Conservation (phyloP, 2,888 invertebrate species). For the Torymus aiolomorphi region DNA sequence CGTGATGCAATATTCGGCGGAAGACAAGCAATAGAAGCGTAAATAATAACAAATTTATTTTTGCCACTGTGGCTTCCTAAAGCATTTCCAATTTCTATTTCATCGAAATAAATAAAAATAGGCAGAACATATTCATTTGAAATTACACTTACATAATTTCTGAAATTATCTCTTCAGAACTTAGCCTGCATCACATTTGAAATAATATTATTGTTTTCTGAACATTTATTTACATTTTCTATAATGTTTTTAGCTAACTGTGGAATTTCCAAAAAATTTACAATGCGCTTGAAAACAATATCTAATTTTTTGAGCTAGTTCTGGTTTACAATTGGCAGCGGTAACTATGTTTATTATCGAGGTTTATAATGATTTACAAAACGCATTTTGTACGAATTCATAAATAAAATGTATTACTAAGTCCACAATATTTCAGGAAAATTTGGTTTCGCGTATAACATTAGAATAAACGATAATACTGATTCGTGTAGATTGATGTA, state of each 20-base stretch:
- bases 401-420: background rate
- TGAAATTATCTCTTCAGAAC: background rate
- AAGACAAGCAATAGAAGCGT: too few relatives aligned
- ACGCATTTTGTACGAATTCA: too few relatives aligned
- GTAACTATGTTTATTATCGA: slow-evolving; percentile 4
- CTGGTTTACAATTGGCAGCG: background rate
- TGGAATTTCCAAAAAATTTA: slow-evolving; percentile 37
- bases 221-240: slow-evolving; percentile 29
- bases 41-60: too few relatives aligned
- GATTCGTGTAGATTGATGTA: background rate
- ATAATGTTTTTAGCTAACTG: slow-evolving; percentile 5
- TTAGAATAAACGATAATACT: slow-evolving; percentile 16
- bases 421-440: slow-evolving; percentile 15
- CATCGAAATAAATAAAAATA: too few relatives aligned
- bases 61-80: too few relatives aligned
- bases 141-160: too few relatives aligned
- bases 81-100: too few relatives aligned
- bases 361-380: slow-evolving; percentile 2
- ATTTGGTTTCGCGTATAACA: background rate
- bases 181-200: slow-evolving; percentile 33
- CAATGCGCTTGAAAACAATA: background rate
- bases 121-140: too few relatives aligned
- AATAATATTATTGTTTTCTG: slow-evolving; percentile 11
- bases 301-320: background rate
- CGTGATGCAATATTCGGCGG: too few relatives aligned